Evolutionary conservation across 1,140 invertebrate genomes (phyloP).

Genomic region (Holotrichia oblita): DNA sequence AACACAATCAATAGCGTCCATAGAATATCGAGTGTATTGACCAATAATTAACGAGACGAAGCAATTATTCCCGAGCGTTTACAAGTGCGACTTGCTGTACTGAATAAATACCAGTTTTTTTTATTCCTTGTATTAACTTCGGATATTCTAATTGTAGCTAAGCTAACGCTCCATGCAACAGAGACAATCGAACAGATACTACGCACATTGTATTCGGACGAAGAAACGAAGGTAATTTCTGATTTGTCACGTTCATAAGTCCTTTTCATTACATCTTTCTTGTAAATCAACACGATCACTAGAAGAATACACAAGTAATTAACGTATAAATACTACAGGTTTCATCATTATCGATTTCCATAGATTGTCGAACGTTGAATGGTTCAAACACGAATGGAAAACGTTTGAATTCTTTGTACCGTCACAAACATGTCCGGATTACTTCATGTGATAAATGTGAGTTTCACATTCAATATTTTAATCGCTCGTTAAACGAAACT

Average conservation of each 20-base stretch:
- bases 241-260: slow-evolving; percentile 12
- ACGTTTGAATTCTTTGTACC: background rate
- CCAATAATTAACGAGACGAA: no score
- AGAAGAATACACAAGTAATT: background rate
- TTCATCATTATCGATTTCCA: slow-evolving; percentile 22
- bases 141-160: background rate
- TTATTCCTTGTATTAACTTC: background rate
- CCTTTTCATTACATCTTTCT: background rate
- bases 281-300: background rate
- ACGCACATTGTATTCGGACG: background rate
- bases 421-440: background rate
- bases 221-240: slow-evolving; percentile 7
- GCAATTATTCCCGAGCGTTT: background rate
- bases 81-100: background rate
- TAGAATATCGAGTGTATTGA: no score
- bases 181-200: background rate
- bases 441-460: slow-evolving; percentile 12
- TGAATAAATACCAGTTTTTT: background rate
- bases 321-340: background rate
- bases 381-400: background rate
- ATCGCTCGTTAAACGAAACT: slow-evolving; percentile 32
- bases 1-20: no score
- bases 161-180: background rate
- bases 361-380: background rate
- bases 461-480: slow-evolving; percentile 7